These are phyloP conservation scores for Zootoca vivipara DNA, from an alignment of 2,113 vertebrate genomes.

Conservation along the genomic window DNA sequence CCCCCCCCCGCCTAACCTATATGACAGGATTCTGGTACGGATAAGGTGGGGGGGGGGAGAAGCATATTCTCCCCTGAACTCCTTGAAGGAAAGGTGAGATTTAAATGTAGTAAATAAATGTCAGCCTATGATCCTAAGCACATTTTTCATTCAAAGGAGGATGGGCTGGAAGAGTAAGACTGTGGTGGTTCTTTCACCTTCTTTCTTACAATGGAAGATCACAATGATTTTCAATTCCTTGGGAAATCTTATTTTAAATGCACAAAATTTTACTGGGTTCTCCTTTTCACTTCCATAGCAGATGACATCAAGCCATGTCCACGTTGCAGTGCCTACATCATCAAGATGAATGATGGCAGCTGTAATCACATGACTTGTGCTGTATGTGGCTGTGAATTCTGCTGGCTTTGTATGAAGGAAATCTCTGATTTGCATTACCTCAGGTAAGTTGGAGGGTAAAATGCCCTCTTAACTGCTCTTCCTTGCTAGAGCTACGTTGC, in stretches of 20 bases:
- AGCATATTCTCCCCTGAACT: background rate
- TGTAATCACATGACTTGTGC: conserved; percentile 99
- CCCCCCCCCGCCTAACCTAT: too few species aligned
- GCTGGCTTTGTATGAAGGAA: conserved; percentile 99
- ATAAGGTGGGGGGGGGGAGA: too few species aligned
- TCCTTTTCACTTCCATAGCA: conserved; percentile 61
- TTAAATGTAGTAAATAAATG: background rate
- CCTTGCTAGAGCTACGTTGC: background rate
- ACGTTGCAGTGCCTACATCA: conserved; percentile 96
- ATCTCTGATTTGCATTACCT: conserved; percentile 99
- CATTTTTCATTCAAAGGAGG: background rate
- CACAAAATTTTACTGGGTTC: background rate
- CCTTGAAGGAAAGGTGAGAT: background rate
- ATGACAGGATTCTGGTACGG: too few species aligned
- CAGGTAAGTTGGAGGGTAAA: conserved; percentile 79
- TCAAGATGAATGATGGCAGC: conserved; percentile 99
- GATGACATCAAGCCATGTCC: conserved; percentile 99
- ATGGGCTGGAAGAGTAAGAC: background rate
- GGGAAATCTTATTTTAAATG: background rate
- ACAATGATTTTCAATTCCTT: background rate
- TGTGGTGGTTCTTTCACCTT: background rate
- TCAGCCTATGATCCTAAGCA: background rate
- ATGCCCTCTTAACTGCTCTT: background rate
- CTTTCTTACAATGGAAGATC: background rate
- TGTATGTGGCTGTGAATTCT: conserved; percentile 98